Conservation (phyloP, 2,888 invertebrate species). For the Sphaeridia pumilis region DNA sequence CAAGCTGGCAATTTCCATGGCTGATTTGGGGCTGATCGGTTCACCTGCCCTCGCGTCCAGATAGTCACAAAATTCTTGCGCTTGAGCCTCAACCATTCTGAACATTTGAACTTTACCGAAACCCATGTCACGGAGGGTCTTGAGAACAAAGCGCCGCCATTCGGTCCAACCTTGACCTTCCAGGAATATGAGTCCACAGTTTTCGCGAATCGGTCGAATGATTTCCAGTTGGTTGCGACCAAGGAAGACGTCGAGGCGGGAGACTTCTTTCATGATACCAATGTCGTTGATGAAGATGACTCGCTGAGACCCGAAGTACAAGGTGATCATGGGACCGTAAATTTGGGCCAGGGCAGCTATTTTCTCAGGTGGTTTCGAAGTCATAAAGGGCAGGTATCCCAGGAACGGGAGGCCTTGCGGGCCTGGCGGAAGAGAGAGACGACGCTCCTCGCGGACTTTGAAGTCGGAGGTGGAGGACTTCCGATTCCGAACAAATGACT, state of each 20-base stretch:
- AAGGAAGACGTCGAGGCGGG: constrained; percentile 20
- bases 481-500: too few species aligned
- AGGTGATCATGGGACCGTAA: constrained; percentile 27
- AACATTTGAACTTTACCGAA: constrained; percentile 28
- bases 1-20: constrained; percentile 28
- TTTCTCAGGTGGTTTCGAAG: constrained; percentile 23
- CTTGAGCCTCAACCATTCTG: constrained; percentile 11
- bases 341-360: constrained; percentile 23
- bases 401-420: constrained; percentile 27
- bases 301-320: constrained; percentile 20
- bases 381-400: constrained; percentile 33
- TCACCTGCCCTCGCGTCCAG: not conserved
- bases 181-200: constrained; percentile 21
- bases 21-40: constrained; percentile 29
- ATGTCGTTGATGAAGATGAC: constrained; percentile 30
- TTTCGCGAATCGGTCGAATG: not conserved
- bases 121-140: constrained; percentile 27
- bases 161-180: constrained; percentile 31
- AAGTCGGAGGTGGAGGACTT: too few species aligned
- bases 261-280: constrained; percentile 21
- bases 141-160: constrained; percentile 22
- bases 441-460: too few species aligned
- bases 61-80: not conserved
- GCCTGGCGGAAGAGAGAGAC: constrained; percentile 20
- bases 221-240: constrained; percentile 21